Conservation (phyloP, 2,113 vertebrate genomes). For the Stictonetta naevosa region DNA sequence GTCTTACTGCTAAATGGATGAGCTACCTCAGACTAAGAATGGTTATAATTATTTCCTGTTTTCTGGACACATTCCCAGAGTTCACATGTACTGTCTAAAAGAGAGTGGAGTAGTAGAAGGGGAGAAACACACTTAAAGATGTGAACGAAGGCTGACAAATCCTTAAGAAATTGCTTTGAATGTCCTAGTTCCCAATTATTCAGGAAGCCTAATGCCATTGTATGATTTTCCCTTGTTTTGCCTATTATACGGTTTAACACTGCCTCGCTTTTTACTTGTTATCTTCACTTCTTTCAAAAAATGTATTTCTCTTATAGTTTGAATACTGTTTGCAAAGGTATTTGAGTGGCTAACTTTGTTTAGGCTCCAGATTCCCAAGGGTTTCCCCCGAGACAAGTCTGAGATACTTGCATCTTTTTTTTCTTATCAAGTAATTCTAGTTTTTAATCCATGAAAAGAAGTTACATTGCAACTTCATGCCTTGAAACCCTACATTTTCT, state of each 20-base stretch:
- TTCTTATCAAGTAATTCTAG: not conserved
- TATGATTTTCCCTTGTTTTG: not conserved
- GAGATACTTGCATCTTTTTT: not conserved
- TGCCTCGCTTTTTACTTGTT: not conserved
- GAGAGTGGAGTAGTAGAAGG: not conserved
- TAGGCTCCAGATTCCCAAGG: not conserved
- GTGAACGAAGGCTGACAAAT: not conserved
- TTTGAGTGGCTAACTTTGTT: not conserved
- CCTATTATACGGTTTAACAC: not conserved
- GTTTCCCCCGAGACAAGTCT: not conserved
- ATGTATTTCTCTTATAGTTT: not conserved
- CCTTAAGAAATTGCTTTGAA: not conserved
- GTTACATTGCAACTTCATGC: not conserved
- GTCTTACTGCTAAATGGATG: not conserved
- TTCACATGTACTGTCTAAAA: not conserved
- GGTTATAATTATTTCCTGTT: not conserved
- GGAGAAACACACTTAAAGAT: not conserved
- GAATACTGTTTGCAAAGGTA: not conserved
- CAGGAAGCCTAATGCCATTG: not conserved
- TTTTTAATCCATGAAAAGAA: not conserved
- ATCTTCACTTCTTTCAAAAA: not conserved
- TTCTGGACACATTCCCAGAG: not conserved
- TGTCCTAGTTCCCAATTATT: not conserved
- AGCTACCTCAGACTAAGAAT: not conserved
- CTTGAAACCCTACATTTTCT: not conserved